These are phyloP conservation scores for Mizuhopecten yessoensis DNA, from an alignment of 1,140 invertebrate species.

Conservation along the genomic window DNA sequence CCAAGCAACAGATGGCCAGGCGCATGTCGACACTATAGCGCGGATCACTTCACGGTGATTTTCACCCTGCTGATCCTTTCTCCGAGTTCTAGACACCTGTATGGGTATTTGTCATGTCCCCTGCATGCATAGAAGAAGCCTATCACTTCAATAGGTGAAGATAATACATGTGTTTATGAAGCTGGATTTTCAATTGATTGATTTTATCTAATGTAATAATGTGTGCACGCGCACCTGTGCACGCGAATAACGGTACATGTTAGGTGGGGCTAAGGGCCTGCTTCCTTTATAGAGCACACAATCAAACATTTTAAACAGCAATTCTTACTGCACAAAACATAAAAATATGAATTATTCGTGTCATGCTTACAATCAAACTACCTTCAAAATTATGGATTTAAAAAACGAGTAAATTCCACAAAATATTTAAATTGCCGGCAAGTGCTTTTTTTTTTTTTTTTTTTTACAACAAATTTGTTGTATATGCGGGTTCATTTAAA, in stretches of 20 bases:
- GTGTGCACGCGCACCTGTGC: neutral
- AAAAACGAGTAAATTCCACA: no score
- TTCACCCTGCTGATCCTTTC: neutral
- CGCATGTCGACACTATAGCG: neutral
- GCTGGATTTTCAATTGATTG: neutral
- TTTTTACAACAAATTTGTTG: no score
- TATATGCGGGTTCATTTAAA: no score
- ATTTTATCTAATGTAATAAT: constrained; percentile 15
- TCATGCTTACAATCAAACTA: no score
- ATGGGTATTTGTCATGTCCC: neutral
- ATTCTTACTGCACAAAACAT: no score
- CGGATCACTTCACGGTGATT: neutral
- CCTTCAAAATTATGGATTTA: no score
- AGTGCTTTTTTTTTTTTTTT: no score
- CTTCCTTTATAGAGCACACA: no score
- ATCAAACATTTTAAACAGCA: no score
- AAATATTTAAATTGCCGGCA: no score
- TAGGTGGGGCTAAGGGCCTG: no score
- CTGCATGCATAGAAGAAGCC: neutral
- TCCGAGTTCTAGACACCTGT: neutral
- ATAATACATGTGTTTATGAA: constrained; percentile 27
- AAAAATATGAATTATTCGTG: no score
- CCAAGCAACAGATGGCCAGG: neutral
- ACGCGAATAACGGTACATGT: neutral
- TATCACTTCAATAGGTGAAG: constrained; percentile 6